Evolutionary conservation across 2,888 invertebrate species (phyloP), one percentile per base, ranked within the genome.

Genomic region (Adineta ricciae): DNA sequence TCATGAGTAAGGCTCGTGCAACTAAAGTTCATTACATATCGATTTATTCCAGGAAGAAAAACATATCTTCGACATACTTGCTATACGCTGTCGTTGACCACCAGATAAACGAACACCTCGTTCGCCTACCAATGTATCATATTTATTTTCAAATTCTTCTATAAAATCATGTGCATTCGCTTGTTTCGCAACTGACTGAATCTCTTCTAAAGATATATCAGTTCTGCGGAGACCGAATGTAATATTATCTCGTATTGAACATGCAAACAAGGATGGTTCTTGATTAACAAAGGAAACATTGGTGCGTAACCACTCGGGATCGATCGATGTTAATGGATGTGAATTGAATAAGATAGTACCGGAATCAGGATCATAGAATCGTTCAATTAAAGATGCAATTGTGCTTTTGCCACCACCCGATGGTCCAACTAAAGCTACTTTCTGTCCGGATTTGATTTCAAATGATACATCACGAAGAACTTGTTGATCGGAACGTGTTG

Each of bases 401-500:
- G 90, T 90, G 21, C 83, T 83, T 56, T 54, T 72, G 27, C 90
- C 90, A 87, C 90, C 90, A 8, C 90, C 90, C 78, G 89, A 89
- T 83, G 88, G 88, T 9, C 90, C 90, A 1, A 90, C 90, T 36
- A 90, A 87, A 7, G 90, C 90, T 50, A 90, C 85, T 0, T 88
- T 89, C 87, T 90, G 88, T n/a, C 91, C 91, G 7, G 90, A 89
- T 46, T 88, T 87, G n/a, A 91, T 89, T 2, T 87, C 87, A 27
- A 91, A 86, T 16, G 87, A 88, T 46, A 91, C 87, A 41, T 90
- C 89, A 41, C 88, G 87, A 46, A 91, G 88, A 3, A 95, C 94
- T 88, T 93, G 92, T 8, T 94, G 93, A 88, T 94, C 93, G 21
- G 92, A 91, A 83, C 95, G 91, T 0, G 94, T 93, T 0, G 95